Base-by-base conservation (phyloP, 1,140 invertebrate species). In the Scaptodrosophila lebanonensis region DNA sequence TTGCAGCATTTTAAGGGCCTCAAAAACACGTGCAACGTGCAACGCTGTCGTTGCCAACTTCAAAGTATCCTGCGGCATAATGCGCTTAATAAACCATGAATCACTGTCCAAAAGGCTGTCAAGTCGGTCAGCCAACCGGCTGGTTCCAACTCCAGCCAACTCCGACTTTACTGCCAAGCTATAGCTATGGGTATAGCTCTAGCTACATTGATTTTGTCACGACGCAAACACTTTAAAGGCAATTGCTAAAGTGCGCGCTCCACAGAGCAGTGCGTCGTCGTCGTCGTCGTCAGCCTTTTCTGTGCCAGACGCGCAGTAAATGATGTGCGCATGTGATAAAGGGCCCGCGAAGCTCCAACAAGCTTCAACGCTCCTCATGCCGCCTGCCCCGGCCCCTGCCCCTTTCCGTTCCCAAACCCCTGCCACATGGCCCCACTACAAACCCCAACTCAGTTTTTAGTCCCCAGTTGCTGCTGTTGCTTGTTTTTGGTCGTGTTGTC, bases 81-180 rank as follows among this genome's bases (percentile, higher is more conserved):
- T 85, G 71, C 72, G 83, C 83, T 85, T 85, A 85, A 85, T 85
- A 85, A 85, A 85, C 83, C 83, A 85, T 85, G 83, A 85, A 85
- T 85, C 83, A 85, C 83, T 85, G 83, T 83, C 83, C 71, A 66
- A 64, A 71, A 61, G 65, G 58, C 77, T 77, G 77, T 83, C 77
- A 77, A n/a, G 64, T 59, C 49, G 29, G 36, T 35, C 8, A n/a
- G 33, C 20, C 49, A 12, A 12, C 15, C 13, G 35, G 38, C 20
- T 13, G 36, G 9, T 9, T 13, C 29, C 33, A 7, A 6, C 53
- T 17, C 38, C 30, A 15, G 35, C n/a, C 54, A 11, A 20, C 36
- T 33, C 15, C n/a, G n/a, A n/a, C n/a, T n/a, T n/a, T n/a, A n/a
- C n/a, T n/a, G n/a, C n/a, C n/a, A n/a, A 44, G 22, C 33, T 18